Evolutionary conservation across 2,888 invertebrate species (phyloP), one percentile per base, ranked within the genome.

Genomic region (Cheilosia grossa): DNA sequence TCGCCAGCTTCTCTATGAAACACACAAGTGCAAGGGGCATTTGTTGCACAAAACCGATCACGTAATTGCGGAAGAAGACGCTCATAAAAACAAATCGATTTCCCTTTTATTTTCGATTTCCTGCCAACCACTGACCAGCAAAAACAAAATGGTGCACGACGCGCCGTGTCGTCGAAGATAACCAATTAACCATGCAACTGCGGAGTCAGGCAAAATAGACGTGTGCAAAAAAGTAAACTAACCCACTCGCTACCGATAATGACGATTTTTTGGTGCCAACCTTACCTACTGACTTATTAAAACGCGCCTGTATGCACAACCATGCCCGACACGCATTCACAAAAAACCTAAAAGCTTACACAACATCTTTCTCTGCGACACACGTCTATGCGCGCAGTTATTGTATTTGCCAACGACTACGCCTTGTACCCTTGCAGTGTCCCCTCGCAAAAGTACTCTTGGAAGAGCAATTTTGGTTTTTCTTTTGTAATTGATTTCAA

Each of bases 21-120:
- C 10, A 17, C 51, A 13, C 24, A 17, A 54, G 30, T 27, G 27
- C 27, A 27, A 24, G 10, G 3, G 6, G 6, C 27, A 7, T 19
- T 44, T 56, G 30, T 59, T 66, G 21, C 44, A 30, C 44, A 70
- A 70, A 61, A 13, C 37, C 2, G 2, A 2, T 42, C 37, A 73
- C 53, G 69, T 80, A 70, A 83, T 70, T 67, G 64, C 80, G 83
- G 83, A 83, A 83, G 80, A 74, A 69, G 74, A 64, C 64, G 53
- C 33, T 56, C 58, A 70, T 59, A 74, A 64, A 51, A 9, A 2
- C 21, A 53, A 74, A 64, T 80, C 74, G 80, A 79, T 83, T 83
- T 83, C 83, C 83, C 83, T 70, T 79, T 79, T 67, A 40, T 59
- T 59, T 59, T 74, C 59, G 54, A 70, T 83, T 80, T 80, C 80